Evolutionary conservation across 2,797 vertebrate genomes (phyloP), one percentile per base, ranked within the genome.

Genomic region (Heterohyrax brucei): DNA sequence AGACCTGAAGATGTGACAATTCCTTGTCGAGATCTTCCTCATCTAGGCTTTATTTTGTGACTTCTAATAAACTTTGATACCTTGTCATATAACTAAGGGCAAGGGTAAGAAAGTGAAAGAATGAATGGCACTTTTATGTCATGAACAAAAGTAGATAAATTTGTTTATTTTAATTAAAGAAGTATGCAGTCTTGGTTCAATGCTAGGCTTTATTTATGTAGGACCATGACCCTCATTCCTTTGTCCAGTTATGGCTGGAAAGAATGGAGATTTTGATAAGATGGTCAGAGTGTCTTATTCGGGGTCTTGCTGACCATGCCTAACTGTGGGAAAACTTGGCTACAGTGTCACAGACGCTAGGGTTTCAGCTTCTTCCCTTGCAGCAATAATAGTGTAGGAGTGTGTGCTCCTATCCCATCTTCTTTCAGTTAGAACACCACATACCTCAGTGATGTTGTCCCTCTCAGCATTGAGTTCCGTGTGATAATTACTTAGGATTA

Each of bases 231-330:
- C 12, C 10, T 72, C 18, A 87, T 39, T 81, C 64, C n/a, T 89
- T 79, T 72, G 75, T 85, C n/a, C 13, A 76, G 33, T 91, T 79
- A 78, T 90, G 44, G 1, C 53, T 66, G 39, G 13, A 16, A 66
- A 76, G 61, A 90, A 59, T 83, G 33, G 87, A 80, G 73, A 53
- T 66, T 73, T 89, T 78, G 39, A n/a, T 81, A 48, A 94, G 75
- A 95, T 72, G 2, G 5, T 73, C 46, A 78, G 28, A 1, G 33
- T 18, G 33, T 83, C 50, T 85, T 78, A 5, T n/a, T 1, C 4
- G 2, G 30, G 70, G 3, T 68, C 59, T 82, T 56, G 62, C 53
- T 75, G 48, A 44, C 68, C 2, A 7, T 39, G 24, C 48, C 30
- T 62, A 73, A 26, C n/a, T 14, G 1, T 59, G 75, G 93, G 56